Evolutionary conservation across 2,797 vertebrate species (phyloP), one percentile per base, ranked within the genome.

Genomic region (Dermochelys coriacea): DNA sequence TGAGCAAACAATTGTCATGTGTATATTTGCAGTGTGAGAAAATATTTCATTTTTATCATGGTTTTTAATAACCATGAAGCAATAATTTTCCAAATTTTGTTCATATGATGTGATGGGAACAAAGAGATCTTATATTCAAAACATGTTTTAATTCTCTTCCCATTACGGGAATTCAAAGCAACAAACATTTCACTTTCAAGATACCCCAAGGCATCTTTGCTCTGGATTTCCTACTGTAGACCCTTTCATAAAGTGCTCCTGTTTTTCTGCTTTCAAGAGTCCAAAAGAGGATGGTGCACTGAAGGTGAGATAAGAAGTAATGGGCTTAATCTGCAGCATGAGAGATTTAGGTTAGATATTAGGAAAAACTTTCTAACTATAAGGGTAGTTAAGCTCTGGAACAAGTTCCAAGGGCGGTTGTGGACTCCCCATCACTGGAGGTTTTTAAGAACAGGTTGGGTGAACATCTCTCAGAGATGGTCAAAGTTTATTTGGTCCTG

Each of bases 1-100:
- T 94, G 86, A 86, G 89, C 87, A 97, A 93, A 93, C 83, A 82
- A 94, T 91, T 94, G 86, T 95, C 90, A 61, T 91, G 71, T 92
- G 52, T 83, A 14, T 94, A 92, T 95, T 88, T 94, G 80, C 29
- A 91, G 91, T 55, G 81, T 25, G 94, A 95, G 87, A 96, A 94
- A 91, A 57, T 50, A 95, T 71, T 49, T 54, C 85, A 52, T 50
- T 89, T 93, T 85, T 78, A 92, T 75, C 93, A 87, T 94, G 92
- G 75, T 94, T 97, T 96, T 96, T 95, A 95, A 90, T 94, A 95
- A 82, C 80, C 89, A 77, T 93, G 95, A 97, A 94, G 92, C 78
- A 93, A 90, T 93, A 41, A 55, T 54, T 94, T 96, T 97, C 94
- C 80, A 96, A 93, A 94, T 94, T 91, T 82, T 86, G 90, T 88